A percentile compares a stretch with the other conserved stretches of the same genome.
These are phyloP conservation scores for Salticus scenicus DNA, from an alignment of 2,888 invertebrate genomes.

Conservation along the genomic window DNA sequence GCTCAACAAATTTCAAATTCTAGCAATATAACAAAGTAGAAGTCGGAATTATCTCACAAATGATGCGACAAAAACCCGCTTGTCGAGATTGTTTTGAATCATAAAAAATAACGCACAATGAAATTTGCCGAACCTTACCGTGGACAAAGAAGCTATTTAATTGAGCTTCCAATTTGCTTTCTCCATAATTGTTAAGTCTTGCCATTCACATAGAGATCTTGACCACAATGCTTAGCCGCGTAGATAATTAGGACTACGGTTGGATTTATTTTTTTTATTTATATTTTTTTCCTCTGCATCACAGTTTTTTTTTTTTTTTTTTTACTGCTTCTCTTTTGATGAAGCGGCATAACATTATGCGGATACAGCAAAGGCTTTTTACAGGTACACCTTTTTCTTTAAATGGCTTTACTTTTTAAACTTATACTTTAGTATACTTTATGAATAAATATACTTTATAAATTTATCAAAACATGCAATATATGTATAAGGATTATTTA, in stretches of 20 bases:
- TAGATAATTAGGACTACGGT: slow-evolving; percentile 28
- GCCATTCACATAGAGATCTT: slow-evolving; percentile 18
- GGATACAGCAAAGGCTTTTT: no score
- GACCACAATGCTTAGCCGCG: slow-evolving; percentile 47
- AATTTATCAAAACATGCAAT: no score
- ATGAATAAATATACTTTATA: no score
- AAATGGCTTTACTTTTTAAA: no score
- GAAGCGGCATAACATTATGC: no score
- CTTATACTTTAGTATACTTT: no score
- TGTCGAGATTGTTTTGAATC: background rate
- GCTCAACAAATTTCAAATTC: background rate
- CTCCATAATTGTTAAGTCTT: slow-evolving; percentile 30
- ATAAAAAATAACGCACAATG: background rate
- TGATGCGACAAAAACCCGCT: background rate
- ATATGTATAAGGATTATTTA: no score
- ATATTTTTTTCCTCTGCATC: background rate
- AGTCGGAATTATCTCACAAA: background rate
- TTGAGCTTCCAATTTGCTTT: slow-evolving; percentile 52
- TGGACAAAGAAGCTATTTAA: slow-evolving; percentile 31
- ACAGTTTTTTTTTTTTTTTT: background rate
- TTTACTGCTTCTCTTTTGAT: no score
- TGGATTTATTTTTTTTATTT: slow-evolving; percentile 14
- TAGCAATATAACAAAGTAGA: background rate
- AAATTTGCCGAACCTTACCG: background rate
- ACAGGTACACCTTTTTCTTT: no score